Evolutionary conservation across 2,888 invertebrate genomes (phyloP).

Genomic region (Noctua fimbriata): DNA sequence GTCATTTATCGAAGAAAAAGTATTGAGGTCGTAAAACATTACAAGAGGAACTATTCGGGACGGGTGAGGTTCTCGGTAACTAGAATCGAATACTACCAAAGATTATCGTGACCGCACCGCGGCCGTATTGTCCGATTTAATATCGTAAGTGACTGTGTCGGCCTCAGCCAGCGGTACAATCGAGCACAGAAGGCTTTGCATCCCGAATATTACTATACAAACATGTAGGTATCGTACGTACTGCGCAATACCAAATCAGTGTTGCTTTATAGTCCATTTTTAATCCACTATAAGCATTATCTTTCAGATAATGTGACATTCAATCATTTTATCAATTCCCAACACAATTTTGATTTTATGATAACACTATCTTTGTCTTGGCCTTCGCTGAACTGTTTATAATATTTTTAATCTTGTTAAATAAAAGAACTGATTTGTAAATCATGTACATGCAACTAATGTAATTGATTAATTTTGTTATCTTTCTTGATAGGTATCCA

Average conservation of each 20-base stretch:
- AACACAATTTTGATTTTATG: constrained; percentile 64
- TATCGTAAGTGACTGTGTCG: constrained; percentile 84
- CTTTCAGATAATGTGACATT: constrained; percentile 55
- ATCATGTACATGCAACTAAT: constrained; percentile 45
- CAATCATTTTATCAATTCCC: constrained; percentile 42
- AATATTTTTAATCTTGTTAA: constrained; percentile 53
- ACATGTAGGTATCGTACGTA: neutral
- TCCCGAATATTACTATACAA: constrained; percentile 17
- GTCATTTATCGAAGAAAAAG: constrained; percentile 87
- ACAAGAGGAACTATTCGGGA: constrained; percentile 77
- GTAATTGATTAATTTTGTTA: constrained; percentile 36
- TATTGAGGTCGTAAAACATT: constrained; percentile 79
- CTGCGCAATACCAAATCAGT: constrained; percentile 49
- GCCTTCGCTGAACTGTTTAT: constrained; percentile 55
- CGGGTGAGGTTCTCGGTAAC: constrained; percentile 80
- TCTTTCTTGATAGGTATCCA: constrained; percentile 25
- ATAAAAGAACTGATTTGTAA: constrained; percentile 56
- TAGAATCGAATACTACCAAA: constrained; percentile 83
- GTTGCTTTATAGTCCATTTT: constrained; percentile 31
- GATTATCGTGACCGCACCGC: constrained; percentile 83
- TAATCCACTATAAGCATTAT: constrained; percentile 48
- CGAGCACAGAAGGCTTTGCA: constrained; percentile 69
- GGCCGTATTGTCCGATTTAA: constrained; percentile 84
- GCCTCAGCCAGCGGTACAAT: constrained; percentile 72
- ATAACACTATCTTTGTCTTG: constrained; percentile 57